Conservation (phyloP, 2,888 invertebrate genomes). For the Rhorus exstirpatorius region DNA sequence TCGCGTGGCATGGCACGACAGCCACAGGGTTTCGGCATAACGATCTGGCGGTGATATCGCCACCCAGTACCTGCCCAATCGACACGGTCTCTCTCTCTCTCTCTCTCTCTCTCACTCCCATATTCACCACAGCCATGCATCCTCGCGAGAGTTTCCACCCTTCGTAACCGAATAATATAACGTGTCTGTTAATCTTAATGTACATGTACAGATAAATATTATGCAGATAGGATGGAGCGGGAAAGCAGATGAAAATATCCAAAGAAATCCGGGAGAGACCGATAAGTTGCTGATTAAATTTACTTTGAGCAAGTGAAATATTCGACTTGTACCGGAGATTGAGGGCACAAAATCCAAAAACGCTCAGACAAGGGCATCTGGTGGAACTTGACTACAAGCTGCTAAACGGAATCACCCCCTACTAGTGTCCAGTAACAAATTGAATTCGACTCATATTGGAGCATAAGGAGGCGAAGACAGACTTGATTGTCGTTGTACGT, state of each 20-base stretch:
- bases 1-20: constrained; percentile 70
- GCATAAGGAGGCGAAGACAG: neutral
- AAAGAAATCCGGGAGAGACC: neutral
- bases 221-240: constrained; percentile 21
- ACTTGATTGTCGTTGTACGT: neutral
- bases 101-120: constrained; percentile 38
- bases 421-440: neutral
- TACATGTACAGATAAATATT: constrained; percentile 12
- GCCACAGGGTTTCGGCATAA: constrained; percentile 66
- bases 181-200: constrained; percentile 11
- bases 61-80: constrained; percentile 65
- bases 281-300: too few species aligned
- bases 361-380: neutral
- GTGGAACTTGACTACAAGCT: neutral
- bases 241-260: constrained; percentile 25
- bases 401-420: neutral
- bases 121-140: constrained; percentile 43
- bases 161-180: constrained; percentile 29
- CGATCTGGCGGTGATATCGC: constrained; percentile 66
- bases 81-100: constrained; percentile 53
- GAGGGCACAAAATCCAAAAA: too few species aligned
- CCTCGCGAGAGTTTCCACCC: constrained; percentile 4
- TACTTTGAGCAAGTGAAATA: too few species aligned
- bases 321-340: too few species aligned
- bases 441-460: neutral